Evolutionary conservation across 2,113 vertebrate species (phyloP).

Genomic region (Zingel zingel): DNA sequence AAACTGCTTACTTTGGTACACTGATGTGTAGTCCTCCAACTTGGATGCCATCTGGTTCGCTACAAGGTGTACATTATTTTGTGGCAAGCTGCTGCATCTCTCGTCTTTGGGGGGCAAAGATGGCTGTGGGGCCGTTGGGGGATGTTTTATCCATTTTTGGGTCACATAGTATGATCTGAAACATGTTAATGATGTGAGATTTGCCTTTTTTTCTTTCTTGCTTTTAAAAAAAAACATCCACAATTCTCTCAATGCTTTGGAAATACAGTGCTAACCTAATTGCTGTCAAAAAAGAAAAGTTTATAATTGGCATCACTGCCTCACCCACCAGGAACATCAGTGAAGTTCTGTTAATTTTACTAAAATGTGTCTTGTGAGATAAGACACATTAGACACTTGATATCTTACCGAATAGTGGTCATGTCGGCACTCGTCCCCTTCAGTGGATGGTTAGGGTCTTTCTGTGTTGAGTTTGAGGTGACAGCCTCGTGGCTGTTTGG

Average conservation of each 20-base stretch:
- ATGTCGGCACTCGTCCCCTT: not conserved
- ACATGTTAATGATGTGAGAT: not conserved
- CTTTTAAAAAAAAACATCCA: not conserved
- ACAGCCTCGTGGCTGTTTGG: not conserved
- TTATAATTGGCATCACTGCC: not conserved
- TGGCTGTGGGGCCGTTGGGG: slow-evolving; percentile 16
- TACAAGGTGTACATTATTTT: not conserved
- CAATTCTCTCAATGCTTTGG: not conserved
- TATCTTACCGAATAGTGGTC: slow-evolving; percentile 39
- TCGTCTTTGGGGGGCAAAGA: not conserved
- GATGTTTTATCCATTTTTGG: not conserved
- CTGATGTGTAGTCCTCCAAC: slow-evolving; percentile 22
- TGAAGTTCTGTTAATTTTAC: no score
- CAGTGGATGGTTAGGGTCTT: slow-evolving; percentile 12
- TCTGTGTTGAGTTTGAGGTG: not conserved
- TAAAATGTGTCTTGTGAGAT: not conserved
- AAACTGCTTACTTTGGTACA: slow-evolving; percentile 62
- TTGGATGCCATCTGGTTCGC: not conserved
- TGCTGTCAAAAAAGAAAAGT: no score
- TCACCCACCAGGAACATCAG: not conserved
- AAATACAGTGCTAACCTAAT: not conserved
- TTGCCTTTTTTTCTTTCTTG: not conserved
- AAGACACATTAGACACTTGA: no score
- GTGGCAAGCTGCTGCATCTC: not conserved
- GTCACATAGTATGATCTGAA: slow-evolving; percentile 46